These are phyloP conservation scores for Drosophila pegasa DNA, from an alignment of 2,888 invertebrate genomes.

Conservation along the genomic window DNA sequence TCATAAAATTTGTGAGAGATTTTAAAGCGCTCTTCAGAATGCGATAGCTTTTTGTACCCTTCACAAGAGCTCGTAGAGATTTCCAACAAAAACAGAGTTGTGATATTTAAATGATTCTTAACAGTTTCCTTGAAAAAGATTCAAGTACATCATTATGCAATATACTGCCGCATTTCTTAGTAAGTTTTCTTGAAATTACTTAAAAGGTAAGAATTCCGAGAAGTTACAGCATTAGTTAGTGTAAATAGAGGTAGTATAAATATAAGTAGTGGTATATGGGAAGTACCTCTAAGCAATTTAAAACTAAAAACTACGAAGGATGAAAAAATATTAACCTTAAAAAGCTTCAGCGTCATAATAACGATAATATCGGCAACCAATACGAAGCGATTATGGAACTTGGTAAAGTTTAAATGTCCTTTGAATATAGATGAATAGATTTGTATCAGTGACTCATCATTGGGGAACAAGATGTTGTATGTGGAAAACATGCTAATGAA, in stretches of 20 bases:
- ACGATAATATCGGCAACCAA: conserved; percentile 89
- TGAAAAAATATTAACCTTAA: conserved; percentile 86
- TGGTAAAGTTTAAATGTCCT: conserved; percentile 88
- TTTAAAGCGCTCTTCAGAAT: conserved; percentile 59
- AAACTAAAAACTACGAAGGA: not conserved
- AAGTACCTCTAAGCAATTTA: not conserved
- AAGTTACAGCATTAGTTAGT: not conserved
- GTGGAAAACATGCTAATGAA: conserved; percentile 96
- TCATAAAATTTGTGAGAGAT: conserved; percentile 82
- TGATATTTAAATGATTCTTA: conserved; percentile 26
- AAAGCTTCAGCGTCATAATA: conserved; percentile 92
- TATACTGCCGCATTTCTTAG: not conserved
- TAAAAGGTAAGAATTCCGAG: not conserved
- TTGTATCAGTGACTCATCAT: conserved; percentile 90
- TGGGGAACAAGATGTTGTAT: conserved; percentile 94
- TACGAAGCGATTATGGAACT: conserved; percentile 89
- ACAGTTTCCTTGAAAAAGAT: conserved; percentile 2
- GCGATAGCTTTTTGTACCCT: conserved; percentile 51
- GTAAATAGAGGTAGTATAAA: no score
- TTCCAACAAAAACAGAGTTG: conserved; percentile 18
- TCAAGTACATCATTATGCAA: not conserved
- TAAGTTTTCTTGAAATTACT: not conserved
- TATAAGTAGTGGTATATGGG: no score
- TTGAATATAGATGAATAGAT: conserved; percentile 93
- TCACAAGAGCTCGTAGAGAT: conserved; percentile 12